A percentile compares a stretch with the other conserved stretches of the same genome.
These are phyloP conservation scores for Anas flavirostris DNA, from an alignment of 2,797 vertebrate genomes.

Conservation along the genomic window DNA sequence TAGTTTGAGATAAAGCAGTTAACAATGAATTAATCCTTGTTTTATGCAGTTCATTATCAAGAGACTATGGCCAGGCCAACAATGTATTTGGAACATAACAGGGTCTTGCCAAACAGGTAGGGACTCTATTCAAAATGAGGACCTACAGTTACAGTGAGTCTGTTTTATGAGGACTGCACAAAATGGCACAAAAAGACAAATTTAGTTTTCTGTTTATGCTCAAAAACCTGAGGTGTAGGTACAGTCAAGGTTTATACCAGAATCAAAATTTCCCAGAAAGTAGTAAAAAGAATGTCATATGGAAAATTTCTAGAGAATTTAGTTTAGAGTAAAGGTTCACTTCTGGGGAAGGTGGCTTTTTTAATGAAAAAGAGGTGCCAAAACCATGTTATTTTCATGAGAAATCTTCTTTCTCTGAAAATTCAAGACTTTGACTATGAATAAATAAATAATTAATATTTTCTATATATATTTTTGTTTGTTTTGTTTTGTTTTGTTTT, in stretches of 20 bases:
- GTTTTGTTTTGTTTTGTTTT: not conserved
- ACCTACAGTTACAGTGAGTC: slow-evolving; percentile 1
- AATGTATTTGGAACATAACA: slow-evolving; percentile 56
- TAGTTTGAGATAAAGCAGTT: slow-evolving; percentile 76
- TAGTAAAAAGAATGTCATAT: not conserved
- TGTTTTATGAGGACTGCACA: not conserved
- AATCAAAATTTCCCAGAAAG: not conserved
- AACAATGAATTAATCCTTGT: slow-evolving; percentile 80
- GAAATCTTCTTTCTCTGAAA: not conserved
- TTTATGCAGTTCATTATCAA: slow-evolving; percentile 76
- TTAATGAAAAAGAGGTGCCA: not conserved
- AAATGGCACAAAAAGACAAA: not conserved
- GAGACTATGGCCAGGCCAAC: slow-evolving; percentile 52
- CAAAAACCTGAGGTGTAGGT: not conserved
- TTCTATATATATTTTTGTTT: not conserved
- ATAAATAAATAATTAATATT: not conserved
- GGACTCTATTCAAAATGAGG: not conserved
- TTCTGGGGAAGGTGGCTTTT: not conserved
- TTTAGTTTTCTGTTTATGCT: not conserved
- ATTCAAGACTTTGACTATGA: not conserved
- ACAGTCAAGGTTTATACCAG: not conserved
- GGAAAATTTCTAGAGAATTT: not conserved
- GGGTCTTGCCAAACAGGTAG: slow-evolving; percentile 71
- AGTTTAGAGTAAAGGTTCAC: not conserved
- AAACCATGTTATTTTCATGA: not conserved